These are phyloP conservation scores for Porites divaricata DNA, from an alignment of 92 coral and sea anemone genomes.

Conservation along the genomic window DNA sequence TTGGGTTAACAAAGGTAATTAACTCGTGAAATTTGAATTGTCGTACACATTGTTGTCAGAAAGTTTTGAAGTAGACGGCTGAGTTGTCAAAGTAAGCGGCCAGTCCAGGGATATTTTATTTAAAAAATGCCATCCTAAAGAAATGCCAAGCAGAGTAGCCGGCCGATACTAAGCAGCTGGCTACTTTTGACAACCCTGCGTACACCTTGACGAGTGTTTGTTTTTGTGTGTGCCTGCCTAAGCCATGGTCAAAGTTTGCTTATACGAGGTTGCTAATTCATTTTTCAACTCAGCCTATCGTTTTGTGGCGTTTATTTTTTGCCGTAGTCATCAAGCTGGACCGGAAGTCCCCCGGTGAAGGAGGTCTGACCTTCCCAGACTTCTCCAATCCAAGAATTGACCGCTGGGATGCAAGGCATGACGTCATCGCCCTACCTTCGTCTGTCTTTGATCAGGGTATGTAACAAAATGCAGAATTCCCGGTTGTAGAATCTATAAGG, in stretches of 20 bases:
- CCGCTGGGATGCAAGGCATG: conserved; percentile 96
- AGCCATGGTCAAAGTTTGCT: not conserved
- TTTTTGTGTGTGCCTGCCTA: not conserved
- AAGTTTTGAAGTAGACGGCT: too few relatives aligned
- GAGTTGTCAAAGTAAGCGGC: too few relatives aligned
- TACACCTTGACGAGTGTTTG: too few relatives aligned
- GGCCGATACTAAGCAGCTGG: too few relatives aligned
- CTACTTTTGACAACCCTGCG: too few relatives aligned
- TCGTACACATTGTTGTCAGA: too few relatives aligned
- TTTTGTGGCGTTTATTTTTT: not conserved
- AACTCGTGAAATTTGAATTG: too few relatives aligned
- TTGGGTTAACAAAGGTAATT: too few relatives aligned
- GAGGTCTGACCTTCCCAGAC: conserved; percentile 87
- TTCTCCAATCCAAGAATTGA: conserved; percentile 74
- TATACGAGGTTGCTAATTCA: not conserved
- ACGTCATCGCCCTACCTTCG: conserved; percentile 83
- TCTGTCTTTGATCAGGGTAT: conserved; percentile 86
- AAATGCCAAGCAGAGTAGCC: too few relatives aligned
- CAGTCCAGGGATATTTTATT: too few relatives aligned
- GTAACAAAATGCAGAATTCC: not conserved
- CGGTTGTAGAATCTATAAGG: too few relatives aligned
- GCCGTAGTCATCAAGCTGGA: conserved; percentile 76
- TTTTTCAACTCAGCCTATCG: not conserved
- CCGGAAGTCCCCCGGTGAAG: conserved; percentile 86
- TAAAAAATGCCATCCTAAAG: too few relatives aligned